Evolutionary conservation across 1,140 invertebrate genomes (phyloP).

Genomic region (Drosophila micromelanica): DNA sequence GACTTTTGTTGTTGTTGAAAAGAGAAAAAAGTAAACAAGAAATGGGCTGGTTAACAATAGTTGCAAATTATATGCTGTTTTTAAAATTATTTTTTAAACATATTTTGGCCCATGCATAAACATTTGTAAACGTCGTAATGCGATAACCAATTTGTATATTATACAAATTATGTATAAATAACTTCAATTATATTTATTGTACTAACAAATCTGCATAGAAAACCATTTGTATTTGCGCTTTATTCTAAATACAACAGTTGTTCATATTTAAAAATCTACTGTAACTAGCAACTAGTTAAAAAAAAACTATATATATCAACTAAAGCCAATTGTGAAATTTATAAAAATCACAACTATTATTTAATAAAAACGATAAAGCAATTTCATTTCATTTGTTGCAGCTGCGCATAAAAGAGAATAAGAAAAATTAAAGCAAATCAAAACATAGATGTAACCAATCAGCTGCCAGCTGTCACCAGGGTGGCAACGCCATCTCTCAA

Average conservation of each 20-base stretch:
- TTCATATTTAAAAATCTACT: slow-evolving; percentile 25
- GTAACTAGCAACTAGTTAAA: slow-evolving; percentile 44
- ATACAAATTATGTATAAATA: slow-evolving; percentile 42
- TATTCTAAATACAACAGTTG: slow-evolving; percentile 22
- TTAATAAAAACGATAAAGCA: slow-evolving; percentile 26
- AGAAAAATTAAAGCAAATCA: not conserved
- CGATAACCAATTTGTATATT: slow-evolving; percentile 32
- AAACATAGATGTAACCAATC: not conserved
- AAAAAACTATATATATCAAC: slow-evolving; percentile 30
- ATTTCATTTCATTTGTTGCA: slow-evolving; percentile 5
- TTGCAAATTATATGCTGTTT: slow-evolving; percentile 18
- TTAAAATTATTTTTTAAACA: not conserved
- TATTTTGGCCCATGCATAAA: slow-evolving; percentile 18
- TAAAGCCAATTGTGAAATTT: slow-evolving; percentile 26
- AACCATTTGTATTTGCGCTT: slow-evolving; percentile 30
- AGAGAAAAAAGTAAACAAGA: not conserved
- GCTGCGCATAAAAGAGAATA: not conserved
- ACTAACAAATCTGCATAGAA: slow-evolving; percentile 19
- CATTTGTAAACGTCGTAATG: slow-evolving; percentile 26
- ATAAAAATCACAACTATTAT: slow-evolving; percentile 28
- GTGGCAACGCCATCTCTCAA: slow-evolving; percentile 26
- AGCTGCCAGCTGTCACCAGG: not conserved
- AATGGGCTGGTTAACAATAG: slow-evolving; percentile 30
- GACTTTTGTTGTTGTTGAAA: slow-evolving; percentile 32
- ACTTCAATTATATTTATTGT: slow-evolving; percentile 46